phyloP scores from a whole-genome alignment of 2,113 vertebrate genomes.

The Ceyx margarethae region DNA sequence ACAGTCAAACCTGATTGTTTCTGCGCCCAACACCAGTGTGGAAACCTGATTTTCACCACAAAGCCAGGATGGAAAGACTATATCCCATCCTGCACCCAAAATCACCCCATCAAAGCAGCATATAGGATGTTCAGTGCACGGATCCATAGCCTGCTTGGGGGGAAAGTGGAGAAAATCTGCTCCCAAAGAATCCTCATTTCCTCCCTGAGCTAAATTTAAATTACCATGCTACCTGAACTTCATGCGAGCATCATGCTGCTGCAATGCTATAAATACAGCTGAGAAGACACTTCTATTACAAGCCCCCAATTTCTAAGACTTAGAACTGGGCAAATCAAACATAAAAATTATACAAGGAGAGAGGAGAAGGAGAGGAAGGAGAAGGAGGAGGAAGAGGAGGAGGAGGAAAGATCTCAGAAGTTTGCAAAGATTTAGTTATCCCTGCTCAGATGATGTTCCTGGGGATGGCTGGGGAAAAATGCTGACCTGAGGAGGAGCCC shows the following conservation, averaged over 20 bases:
- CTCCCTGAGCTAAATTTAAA: constrained; percentile 4
- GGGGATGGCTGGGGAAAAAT: background rate
- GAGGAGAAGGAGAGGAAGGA: background rate
- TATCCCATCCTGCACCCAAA: background rate
- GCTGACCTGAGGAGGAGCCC: background rate
- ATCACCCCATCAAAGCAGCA: background rate
- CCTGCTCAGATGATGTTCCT: background rate
- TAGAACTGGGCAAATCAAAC: background rate
- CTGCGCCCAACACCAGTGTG: fast-evolving
- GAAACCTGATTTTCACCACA: background rate
- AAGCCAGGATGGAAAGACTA: background rate
- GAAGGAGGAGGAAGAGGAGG: background rate
- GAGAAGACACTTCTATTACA: constrained; percentile 58
- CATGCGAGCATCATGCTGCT: background rate
- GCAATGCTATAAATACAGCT: constrained; percentile 15
- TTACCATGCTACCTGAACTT: constrained; percentile 15
- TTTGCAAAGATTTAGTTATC: background rate
- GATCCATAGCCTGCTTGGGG: fast-evolving
- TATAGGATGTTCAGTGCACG: fast-evolving
- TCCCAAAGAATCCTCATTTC: background rate
- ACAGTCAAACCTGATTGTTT: background rate
- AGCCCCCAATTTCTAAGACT: constrained; percentile 35
- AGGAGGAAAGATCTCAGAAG: background rate
- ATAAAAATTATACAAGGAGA: background rate
- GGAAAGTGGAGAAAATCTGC: background rate